A percentile compares a stretch with the other conserved stretches of the same genome.
phyloP scores from a whole-genome alignment of 2,888 invertebrate species.

The Andrena camellia region DNA sequence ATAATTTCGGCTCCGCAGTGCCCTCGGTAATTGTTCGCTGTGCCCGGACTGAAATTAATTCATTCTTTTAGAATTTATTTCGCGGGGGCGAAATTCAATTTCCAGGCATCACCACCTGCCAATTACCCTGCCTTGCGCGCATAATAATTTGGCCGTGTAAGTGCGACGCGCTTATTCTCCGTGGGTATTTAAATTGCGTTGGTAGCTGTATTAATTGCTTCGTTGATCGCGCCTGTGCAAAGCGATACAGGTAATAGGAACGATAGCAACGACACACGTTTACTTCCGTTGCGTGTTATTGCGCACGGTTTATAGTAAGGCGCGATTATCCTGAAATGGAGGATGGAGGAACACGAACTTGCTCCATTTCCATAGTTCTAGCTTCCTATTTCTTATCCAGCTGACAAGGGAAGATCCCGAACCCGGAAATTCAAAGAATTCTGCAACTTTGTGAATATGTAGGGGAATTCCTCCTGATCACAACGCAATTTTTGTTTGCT shows the following conservation, averaged over 20 bases:
- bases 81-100: conserved; percentile 34
- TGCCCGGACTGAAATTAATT: conserved; percentile 14
- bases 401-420: no score
- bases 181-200: conserved; percentile 46
- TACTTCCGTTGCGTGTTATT: conserved; percentile 33
- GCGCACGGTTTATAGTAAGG: neutral
- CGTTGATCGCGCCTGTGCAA: conserved; percentile 33
- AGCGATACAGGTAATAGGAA: conserved; percentile 16
- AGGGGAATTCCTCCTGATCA: no score
- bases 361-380: no score
- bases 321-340: no score
- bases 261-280: conserved; percentile 11
- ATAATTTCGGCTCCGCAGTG: no score
- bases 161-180: conserved; percentile 29
- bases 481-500: no score
- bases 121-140: conserved; percentile 37
- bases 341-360: no score
- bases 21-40: neutral
- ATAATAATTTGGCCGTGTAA: conserved; percentile 41
- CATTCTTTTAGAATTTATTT: conserved; percentile 37
- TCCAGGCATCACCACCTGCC: conserved; percentile 32
- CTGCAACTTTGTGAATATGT: no score
- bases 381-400: no score
- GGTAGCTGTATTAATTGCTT: conserved; percentile 27
- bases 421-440: no score